These are phyloP conservation scores for Cnemophilus loriae DNA, from an alignment of 2,113 vertebrate genomes.

Conservation along the genomic window DNA sequence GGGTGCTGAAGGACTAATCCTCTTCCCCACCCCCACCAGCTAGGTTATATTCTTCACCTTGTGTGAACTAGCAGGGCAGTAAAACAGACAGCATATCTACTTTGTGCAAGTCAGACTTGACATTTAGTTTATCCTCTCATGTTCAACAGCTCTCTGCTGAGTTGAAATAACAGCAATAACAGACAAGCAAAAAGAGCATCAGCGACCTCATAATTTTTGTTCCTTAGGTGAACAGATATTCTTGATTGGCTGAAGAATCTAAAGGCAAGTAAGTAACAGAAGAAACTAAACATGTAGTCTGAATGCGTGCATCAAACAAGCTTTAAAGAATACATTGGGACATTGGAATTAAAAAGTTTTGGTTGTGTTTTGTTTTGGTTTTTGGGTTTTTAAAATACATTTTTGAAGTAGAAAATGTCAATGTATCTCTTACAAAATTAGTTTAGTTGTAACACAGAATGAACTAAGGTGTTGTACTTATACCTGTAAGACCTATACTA, in stretches of 20 bases:
- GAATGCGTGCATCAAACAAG: neutral
- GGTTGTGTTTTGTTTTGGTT: neutral
- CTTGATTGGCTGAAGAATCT: neutral
- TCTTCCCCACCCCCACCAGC: neutral
- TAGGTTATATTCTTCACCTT: neutral
- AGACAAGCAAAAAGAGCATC: neutral
- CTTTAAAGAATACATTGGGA: neutral
- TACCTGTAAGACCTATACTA: neutral
- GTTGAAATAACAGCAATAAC: neutral
- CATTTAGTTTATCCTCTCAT: slow-evolving; percentile 3
- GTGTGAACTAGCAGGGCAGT: neutral
- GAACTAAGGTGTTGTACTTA: neutral
- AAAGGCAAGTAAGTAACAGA: neutral
- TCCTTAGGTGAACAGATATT: neutral
- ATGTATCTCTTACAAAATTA: neutral
- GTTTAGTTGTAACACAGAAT: neutral
- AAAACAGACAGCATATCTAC: neutral
- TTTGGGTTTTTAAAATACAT: neutral
- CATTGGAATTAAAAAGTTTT: neutral
- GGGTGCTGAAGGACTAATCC: neutral
- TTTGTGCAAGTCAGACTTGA: neutral
- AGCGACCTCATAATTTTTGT: neutral
- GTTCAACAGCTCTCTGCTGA: neutral
- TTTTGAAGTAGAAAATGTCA: neutral
- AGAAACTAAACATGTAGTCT: neutral